A percentile compares a stretch with the other conserved stretches of the same genome.
Evolutionary conservation across 2,113 vertebrate genomes (phyloP).

Genomic region (Bubo blakistoni): DNA sequence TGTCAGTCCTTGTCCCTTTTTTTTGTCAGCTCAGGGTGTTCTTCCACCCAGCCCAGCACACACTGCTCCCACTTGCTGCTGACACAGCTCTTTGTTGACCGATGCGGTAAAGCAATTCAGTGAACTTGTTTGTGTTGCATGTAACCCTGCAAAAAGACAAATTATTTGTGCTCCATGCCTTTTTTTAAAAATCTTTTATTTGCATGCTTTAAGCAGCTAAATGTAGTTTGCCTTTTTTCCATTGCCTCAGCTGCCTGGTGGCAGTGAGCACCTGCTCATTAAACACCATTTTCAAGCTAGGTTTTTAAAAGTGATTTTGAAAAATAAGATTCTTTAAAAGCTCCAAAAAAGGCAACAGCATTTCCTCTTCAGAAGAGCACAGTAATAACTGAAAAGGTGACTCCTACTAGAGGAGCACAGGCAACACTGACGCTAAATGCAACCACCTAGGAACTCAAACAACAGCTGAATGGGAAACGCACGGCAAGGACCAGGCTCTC

Average conservation of each 20-base stretch:
- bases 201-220: not conserved
- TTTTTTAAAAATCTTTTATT: not conserved
- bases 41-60: not conserved
- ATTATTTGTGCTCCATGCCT: not conserved
- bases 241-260: not conserved
- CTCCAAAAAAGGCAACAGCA: not conserved
- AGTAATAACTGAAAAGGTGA: not conserved
- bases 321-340: not conserved
- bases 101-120: not conserved
- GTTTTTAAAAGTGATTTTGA: not conserved
- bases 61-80: not conserved
- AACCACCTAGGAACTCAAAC: not conserved
- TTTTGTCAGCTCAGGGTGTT: not conserved
- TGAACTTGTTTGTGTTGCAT: not conserved
- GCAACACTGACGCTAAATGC: not conserved
- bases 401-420: not conserved
- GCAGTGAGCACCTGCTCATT: not conserved
- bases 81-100: not conserved
- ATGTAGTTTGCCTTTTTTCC: not conserved
- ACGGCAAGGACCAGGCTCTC: rapidly evolving
- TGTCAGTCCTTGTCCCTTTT: not conserved
- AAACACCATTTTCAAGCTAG: not conserved
- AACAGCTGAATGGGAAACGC: not conserved
- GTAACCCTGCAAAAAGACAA: not conserved
- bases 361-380: not conserved